Evolutionary conservation across 1,140 invertebrate genomes (phyloP).

Genomic region (Hylaeus volcanicus): DNA sequence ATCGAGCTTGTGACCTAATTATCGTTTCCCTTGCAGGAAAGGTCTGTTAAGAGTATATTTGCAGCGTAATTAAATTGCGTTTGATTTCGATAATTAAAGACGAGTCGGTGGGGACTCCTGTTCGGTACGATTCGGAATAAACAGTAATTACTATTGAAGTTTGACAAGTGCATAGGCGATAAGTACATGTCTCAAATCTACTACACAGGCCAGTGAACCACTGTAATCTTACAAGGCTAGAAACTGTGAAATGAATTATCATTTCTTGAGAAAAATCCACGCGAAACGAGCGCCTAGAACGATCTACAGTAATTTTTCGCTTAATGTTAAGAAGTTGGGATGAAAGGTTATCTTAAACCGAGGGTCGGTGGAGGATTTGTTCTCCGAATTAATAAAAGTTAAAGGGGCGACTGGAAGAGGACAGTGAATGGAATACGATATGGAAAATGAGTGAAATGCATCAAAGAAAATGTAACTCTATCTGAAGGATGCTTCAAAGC

Average conservation of each 20-base stretch:
- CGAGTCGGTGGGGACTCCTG: not conserved
- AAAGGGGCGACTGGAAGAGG: no score
- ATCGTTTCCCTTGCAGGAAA: constrained; percentile 1
- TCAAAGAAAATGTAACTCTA: no score
- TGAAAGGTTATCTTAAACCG: no score
- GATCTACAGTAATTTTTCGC: not conserved
- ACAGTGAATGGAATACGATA: no score
- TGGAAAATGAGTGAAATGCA: no score
- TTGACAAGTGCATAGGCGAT: not conserved
- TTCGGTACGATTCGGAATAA: not conserved
- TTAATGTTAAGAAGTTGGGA: no score
- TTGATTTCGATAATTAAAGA: not conserved
- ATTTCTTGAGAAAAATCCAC: constrained; percentile 18
- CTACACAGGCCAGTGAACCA: constrained; percentile 74
- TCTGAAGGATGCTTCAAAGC: no score
- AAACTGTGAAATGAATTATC: constrained; percentile 75
- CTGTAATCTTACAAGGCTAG: constrained; percentile 61
- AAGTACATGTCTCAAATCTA: constrained; percentile 56
- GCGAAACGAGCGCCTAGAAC: not conserved
- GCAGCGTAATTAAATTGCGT: not conserved
- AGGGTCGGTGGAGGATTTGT: no score
- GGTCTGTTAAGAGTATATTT: constrained; percentile 16
- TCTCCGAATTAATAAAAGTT: no score
- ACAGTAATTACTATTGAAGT: not conserved
- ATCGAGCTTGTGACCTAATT: constrained; percentile 14